Conservation (phyloP, 2,888 invertebrate species). For the Eilema sororculum region DNA sequence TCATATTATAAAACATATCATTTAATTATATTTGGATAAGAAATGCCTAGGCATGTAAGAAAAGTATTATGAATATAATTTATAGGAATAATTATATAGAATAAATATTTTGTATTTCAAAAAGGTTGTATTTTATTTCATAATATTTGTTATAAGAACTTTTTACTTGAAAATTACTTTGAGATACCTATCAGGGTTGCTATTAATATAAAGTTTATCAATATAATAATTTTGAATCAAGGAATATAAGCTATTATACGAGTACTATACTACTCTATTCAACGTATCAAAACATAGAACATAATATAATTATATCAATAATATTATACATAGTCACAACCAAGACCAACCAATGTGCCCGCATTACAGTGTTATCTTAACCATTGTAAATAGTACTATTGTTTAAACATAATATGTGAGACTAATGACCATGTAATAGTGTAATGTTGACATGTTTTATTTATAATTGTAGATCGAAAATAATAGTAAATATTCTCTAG, state of each 20-base stretch:
- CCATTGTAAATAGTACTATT: slow-evolving; percentile 1
- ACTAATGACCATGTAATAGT: slow-evolving; percentile 1
- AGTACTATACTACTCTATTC: not conserved
- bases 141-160: not conserved
- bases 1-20: slow-evolving; percentile 45
- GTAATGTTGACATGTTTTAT: not conserved
- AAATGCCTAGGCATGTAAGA: slow-evolving; percentile 10
- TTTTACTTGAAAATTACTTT: not conserved
- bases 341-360: slow-evolving; percentile 26
- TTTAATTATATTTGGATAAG: slow-evolving; percentile 20
- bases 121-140: slow-evolving; percentile 33
- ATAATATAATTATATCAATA: not conserved
- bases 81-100: slow-evolving; percentile 23
- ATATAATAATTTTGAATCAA: not conserved
- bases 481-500: slow-evolving; percentile 1
- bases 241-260: not conserved
- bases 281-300: not conserved
- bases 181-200: not conserved
- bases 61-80: slow-evolving; percentile 33
- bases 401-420: not conserved
- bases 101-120: slow-evolving; percentile 45
- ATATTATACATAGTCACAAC: not conserved
- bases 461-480: not conserved
- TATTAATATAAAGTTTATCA: not conserved
- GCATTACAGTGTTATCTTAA: not conserved